These are phyloP conservation scores for Anadara kagoshimensis DNA, from an alignment of 1,140 invertebrate genomes.

Conservation along the genomic window DNA sequence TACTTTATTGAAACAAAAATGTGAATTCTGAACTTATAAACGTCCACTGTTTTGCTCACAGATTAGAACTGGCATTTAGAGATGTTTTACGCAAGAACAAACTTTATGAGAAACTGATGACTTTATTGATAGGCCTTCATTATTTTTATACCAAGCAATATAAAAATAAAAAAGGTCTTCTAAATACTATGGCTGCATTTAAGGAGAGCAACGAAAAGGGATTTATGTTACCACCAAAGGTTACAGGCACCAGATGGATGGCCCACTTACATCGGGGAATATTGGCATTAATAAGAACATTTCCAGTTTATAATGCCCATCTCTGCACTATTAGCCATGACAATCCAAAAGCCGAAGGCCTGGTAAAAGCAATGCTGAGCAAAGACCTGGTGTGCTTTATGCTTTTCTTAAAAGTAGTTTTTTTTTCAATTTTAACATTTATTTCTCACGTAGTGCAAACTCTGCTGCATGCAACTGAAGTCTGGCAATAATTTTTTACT, in stretches of 20 bases:
- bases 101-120: slow-evolving; percentile 44
- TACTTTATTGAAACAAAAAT: slow-evolving; percentile 9
- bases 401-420: slow-evolving; percentile 2
- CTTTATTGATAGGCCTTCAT: slow-evolving; percentile 38
- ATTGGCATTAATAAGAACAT: not conserved
- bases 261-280: slow-evolving; percentile 18
- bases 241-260: slow-evolving; percentile 24
- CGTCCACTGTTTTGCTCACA: slow-evolving; percentile 40
- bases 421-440: not conserved
- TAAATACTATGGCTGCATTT: slow-evolving; percentile 18
- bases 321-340: slow-evolving; percentile 3
- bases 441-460: too few relatives aligned
- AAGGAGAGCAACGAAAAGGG: too few relatives aligned
- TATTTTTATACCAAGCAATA: slow-evolving; percentile 42
- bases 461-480: too few relatives aligned
- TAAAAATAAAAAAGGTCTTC: slow-evolving; percentile 30
- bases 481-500: too few relatives aligned
- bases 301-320: slow-evolving; percentile 6
- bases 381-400: slow-evolving; percentile 16
- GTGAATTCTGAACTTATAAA: slow-evolving; percentile 34
- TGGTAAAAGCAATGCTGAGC: slow-evolving; percentile 4
- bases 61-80: slow-evolving; percentile 34
- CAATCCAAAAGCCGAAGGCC: slow-evolving; percentile 23
- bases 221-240: slow-evolving; percentile 4
- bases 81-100: slow-evolving; percentile 38